Percentiles rank a stretch among this genome's conserved stretches.
phyloP scores from a whole-genome alignment of 2,797 vertebrate species.

The Melanotaenia boesemani region DNA sequence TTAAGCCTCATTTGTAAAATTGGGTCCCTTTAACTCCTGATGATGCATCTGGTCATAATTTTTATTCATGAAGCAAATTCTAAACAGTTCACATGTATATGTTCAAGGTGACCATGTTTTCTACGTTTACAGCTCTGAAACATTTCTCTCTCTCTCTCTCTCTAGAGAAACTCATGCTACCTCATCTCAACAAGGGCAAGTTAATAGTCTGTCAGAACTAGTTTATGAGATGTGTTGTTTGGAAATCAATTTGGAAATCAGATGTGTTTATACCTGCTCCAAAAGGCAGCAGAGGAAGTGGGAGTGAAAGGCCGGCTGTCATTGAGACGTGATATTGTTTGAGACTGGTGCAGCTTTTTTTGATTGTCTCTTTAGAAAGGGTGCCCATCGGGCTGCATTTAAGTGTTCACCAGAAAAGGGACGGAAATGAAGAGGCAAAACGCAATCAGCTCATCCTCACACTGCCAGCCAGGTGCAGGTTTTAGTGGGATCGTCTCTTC shows the following conservation, averaged over 20 bases:
- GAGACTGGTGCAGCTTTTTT: slow-evolving; percentile 13
- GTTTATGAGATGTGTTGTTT: slow-evolving; percentile 27
- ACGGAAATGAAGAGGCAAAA: slow-evolving; percentile 10
- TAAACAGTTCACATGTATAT: neutral
- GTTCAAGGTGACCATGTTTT: slow-evolving; percentile 11
- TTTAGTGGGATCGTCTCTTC: neutral
- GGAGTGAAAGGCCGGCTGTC: slow-evolving; percentile 4
- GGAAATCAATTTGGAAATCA: slow-evolving; percentile 47
- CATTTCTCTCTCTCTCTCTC: neutral
- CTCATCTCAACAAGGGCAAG: neutral
- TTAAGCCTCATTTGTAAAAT: too few relatives aligned
- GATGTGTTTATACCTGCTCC: slow-evolving; percentile 18
- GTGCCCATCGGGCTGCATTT: neutral
- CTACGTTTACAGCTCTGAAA: neutral
- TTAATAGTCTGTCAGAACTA: slow-evolving; percentile 27
- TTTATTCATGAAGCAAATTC: neutral
- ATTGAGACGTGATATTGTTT: slow-evolving; percentile 13
- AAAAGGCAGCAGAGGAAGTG: neutral
- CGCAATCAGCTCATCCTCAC: neutral
- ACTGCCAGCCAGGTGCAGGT: neutral
- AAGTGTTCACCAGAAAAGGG: neutral
- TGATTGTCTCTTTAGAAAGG: slow-evolving; percentile 14
- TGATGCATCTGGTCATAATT: neutral
- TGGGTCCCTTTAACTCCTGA: neutral
- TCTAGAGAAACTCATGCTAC: neutral